phyloP scores from a whole-genome alignment of 2,888 invertebrate species.

The Nephrocerus scutellatus region DNA sequence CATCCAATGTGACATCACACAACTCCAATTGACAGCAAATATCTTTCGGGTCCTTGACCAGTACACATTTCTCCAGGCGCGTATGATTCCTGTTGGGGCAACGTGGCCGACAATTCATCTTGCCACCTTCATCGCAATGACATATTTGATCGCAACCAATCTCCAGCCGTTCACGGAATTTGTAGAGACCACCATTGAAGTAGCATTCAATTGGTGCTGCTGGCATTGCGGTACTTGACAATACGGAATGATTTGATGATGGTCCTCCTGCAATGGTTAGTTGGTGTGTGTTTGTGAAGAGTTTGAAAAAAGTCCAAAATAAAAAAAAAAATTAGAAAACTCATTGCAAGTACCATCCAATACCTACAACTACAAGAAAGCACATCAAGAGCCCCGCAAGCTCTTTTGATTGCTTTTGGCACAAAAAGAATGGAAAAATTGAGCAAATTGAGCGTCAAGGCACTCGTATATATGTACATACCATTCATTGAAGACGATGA shows the following conservation, averaged over 20 bases:
- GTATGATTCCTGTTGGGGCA: conserved; percentile 55
- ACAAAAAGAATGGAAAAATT: too few relatives aligned
- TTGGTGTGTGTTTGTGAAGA: too few relatives aligned
- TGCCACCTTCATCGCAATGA: conserved; percentile 64
- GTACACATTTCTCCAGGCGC: conserved; percentile 67
- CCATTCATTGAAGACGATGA: conserved; percentile 16
- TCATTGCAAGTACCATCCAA: too few relatives aligned
- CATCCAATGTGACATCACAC: conserved; percentile 77
- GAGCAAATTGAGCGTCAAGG: too few relatives aligned
- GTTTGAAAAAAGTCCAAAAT: too few relatives aligned
- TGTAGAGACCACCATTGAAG: conserved; percentile 59
- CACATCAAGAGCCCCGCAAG: too few relatives aligned
- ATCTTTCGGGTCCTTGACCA: conserved; percentile 74
- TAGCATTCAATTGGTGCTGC: conserved; percentile 30
- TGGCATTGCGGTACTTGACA: not conserved
- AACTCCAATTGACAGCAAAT: conserved; percentile 77
- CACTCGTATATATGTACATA: not conserved
- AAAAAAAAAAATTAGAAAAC: too few relatives aligned
- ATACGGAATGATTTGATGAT: too few relatives aligned
- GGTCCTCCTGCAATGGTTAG: too few relatives aligned
- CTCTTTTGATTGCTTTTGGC: too few relatives aligned
- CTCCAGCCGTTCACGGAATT: conserved; percentile 65
- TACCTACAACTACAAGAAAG: too few relatives aligned
- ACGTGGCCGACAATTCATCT: conserved; percentile 66
- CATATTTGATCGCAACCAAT: conserved; percentile 77